phyloP scores from a whole-genome alignment of 2,113 vertebrate species.

The Coracopsis vasa region DNA sequence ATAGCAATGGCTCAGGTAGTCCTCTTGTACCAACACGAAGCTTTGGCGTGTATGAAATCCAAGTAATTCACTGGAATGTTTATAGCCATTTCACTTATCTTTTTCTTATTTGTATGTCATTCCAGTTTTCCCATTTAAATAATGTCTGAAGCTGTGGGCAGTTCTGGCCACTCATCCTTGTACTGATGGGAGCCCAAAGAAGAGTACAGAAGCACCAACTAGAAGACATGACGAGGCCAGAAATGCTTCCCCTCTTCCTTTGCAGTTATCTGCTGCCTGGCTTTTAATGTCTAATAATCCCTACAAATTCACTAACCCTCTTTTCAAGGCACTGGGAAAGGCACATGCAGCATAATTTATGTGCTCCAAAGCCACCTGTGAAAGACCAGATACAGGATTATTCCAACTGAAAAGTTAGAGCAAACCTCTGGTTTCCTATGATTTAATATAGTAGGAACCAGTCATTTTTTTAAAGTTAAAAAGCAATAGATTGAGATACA shows the following conservation, averaged over 20 bases:
- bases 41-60: not conserved
- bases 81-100: rapidly evolving
- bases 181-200: not conserved
- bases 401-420: not conserved
- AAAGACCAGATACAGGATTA: not conserved
- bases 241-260: not conserved
- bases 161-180: not conserved
- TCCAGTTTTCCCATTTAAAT: not conserved
- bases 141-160: not conserved
- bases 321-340: not conserved
- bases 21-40: not conserved
- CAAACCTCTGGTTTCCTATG: not conserved
- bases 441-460: not conserved
- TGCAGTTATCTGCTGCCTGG: not conserved
- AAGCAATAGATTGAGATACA: not conserved
- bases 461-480: not conserved
- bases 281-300: rapidly evolving
- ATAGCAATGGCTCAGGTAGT: not conserved
- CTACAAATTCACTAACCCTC: not conserved
- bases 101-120: not conserved
- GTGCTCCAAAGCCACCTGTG: not conserved
- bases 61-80: not conserved
- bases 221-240: not conserved
- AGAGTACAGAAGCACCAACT: not conserved
- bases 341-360: not conserved